A percentile compares a stretch with the other conserved stretches of the same genome.
These are phyloP conservation scores for Thereva nobilitata DNA, from an alignment of 2,888 invertebrate genomes.

Conservation along the genomic window DNA sequence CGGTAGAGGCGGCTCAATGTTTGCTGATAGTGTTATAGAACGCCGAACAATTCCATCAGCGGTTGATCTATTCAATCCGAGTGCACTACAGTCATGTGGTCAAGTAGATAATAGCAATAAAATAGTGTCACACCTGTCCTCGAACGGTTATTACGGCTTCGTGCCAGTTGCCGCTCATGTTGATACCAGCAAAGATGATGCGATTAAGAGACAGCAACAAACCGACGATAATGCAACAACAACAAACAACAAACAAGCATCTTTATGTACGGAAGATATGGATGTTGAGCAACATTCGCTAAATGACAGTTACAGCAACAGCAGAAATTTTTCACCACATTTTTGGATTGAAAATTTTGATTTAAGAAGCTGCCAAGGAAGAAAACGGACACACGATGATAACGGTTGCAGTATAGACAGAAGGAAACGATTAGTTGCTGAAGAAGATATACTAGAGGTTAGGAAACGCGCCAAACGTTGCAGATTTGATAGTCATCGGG, in stretches of 20 bases:
- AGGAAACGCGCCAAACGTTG: slow-evolving; percentile 49
- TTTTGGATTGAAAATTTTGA: neutral
- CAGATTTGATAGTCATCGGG: slow-evolving; percentile 49
- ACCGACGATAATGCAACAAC: neutral
- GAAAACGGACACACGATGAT: neutral
- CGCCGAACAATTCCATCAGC: slow-evolving; percentile 7
- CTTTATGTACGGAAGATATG: neutral
- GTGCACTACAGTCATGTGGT: slow-evolving; percentile 40
- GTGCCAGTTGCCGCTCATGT: slow-evolving; percentile 41
- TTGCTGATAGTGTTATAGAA: slow-evolving; percentile 20
- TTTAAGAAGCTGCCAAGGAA: slow-evolving; percentile 6
- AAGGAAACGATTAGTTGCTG: slow-evolving; percentile 26
- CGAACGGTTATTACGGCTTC: slow-evolving; percentile 54
- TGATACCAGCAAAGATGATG: neutral
- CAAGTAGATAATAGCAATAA: neutral
- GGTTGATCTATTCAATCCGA: slow-evolving; percentile 52
- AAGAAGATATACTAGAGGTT: slow-evolving; percentile 33
- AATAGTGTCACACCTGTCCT: slow-evolving; percentile 49
- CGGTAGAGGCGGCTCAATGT: neutral
- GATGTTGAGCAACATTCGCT: slow-evolving; percentile 32
- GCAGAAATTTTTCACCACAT: slow-evolving; percentile 14
- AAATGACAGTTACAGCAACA: neutral
- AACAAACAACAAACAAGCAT: too few species aligned
- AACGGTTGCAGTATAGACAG: slow-evolving; percentile 2
- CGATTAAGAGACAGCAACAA: neutral